A percentile compares a stretch with the other conserved stretches of the same genome.
Conservation (phyloP, 2,888 invertebrate genomes). For the Dasysyrphus tricinctus region DNA sequence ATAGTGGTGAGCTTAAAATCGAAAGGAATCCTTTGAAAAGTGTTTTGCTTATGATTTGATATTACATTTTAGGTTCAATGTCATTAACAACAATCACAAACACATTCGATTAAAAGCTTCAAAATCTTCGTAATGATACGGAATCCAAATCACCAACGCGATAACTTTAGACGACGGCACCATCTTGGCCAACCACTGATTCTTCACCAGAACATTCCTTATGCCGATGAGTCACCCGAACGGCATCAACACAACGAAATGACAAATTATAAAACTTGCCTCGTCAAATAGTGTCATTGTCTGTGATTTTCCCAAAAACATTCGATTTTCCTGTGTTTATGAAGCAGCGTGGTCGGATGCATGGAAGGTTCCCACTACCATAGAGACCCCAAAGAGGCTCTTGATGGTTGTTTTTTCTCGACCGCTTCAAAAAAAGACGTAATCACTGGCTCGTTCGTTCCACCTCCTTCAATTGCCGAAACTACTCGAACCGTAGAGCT, state of each 20-base stretch:
- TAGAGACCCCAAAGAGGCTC: conserved; percentile 83
- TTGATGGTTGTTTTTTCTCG: conserved; percentile 82
- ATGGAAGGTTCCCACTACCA: conserved; percentile 82
- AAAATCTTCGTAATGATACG: conserved; percentile 88
- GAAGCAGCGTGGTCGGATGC: conserved; percentile 80
- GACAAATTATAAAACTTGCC: conserved; percentile 70
- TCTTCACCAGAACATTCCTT: conserved; percentile 87
- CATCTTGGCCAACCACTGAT: conserved; percentile 82
- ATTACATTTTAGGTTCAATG: conserved; percentile 88
- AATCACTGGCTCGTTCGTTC: conserved; percentile 83
- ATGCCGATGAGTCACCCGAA: conserved; percentile 88
- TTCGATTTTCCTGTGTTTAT: conserved; percentile 80
- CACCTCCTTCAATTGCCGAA: conserved; percentile 83
- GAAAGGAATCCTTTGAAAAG: not conserved
- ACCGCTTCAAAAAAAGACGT: conserved; percentile 83
- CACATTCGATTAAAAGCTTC: conserved; percentile 93
- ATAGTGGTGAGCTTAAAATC: conserved; percentile 79
- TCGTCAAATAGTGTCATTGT: no score
- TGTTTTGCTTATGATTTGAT: conserved; percentile 23
- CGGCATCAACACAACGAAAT: conserved; percentile 80
- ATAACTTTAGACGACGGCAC: conserved; percentile 79
- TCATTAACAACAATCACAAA: conserved; percentile 93
- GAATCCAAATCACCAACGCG: conserved; percentile 84
- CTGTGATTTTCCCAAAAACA: no score
- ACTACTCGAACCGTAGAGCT: conserved; percentile 83